Base-by-base conservation (phyloP, 2,888 invertebrate species). In the Eupithecia exiguata region DNA sequence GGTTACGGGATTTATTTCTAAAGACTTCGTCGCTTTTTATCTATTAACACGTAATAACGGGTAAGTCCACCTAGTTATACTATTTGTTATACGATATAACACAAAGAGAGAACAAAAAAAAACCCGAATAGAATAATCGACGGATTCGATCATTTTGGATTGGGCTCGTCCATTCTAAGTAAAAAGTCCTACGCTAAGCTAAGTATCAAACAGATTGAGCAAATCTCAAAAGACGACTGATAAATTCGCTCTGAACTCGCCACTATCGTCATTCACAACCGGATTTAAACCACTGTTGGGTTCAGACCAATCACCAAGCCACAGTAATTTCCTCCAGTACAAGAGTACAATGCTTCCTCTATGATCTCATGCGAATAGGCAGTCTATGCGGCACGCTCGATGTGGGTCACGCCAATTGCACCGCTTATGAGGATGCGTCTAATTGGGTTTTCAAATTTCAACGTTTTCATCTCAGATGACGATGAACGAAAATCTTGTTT, bases 321-420 rank as follows among this genome's bases (percentile, higher is more conserved):
- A 21, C 38, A 40, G 63, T 40, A 65, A 38, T 40, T 38, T 66
- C 40, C 21, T 65, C 12, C 53, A 18, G 58, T 63, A 65, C 67
- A 69, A 69, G 65, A 65, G 68, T 35, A 46, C 75, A 76, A 58
- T 66, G 49, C 73, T 78, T 77, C 80, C 79, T 78, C 68, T 71
- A 75, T 81, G 81, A 81, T 78, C 77, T 79, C 80, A 77, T 72
- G 38, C 43, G 46, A 69, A 68, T 71, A 49, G 53, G 38, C 74
- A 77, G 38, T 62, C 43, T 65, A 36, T 46, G 66, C 35, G 74
- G 36, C 72, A 71, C 58, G 70, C 77, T 14, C 21, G 25, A 76
- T 74, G 69, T 80, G 77, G 79, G 79, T 77, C 78, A 76, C 69
- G 38, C 63, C 78, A 79, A 79, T 80, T 80, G 77, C 74, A 30